phyloP scores from a whole-genome alignment of 1,140 invertebrate species.

The Mya arenaria region DNA sequence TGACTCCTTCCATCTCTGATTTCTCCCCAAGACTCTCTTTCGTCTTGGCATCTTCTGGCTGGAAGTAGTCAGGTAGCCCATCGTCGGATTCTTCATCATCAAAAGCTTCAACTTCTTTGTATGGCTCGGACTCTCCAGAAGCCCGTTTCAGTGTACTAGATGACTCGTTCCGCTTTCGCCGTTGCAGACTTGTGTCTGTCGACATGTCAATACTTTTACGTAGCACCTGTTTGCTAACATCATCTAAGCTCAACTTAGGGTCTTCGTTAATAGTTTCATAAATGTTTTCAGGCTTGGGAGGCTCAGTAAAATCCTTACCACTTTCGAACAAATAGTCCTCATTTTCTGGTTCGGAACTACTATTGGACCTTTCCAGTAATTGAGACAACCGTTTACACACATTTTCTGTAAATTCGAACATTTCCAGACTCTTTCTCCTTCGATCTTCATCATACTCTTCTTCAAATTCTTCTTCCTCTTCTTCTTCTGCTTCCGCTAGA shows the following conservation, averaged over 20 bases:
- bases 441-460: conserved; percentile 16
- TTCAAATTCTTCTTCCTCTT: conserved; percentile 33
- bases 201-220: neutral
- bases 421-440: conserved; percentile 23
- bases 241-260: neutral
- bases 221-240: neutral
- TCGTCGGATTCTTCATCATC: conserved; percentile 21
- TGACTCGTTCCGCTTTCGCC: conserved; percentile 10
- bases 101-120: neutral
- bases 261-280: neutral
- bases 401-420: conserved; percentile 50
- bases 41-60: no score
- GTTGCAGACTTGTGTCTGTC: neutral
- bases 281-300: neutral
- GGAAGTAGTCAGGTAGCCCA: conserved; percentile 41
- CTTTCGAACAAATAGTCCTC: neutral
- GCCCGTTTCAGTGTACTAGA: conserved; percentile 14
- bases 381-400: conserved; percentile 47
- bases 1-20: no score
- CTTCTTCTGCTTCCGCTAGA: conserved; percentile 21
- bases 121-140: conserved; percentile 18
- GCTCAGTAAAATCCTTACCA: neutral
- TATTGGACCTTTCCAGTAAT: conserved; percentile 10
- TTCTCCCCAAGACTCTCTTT: no score
- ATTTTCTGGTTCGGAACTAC: neutral